Base-by-base conservation (phyloP, 2,888 invertebrate species). In the Ochropleura plecta region DNA sequence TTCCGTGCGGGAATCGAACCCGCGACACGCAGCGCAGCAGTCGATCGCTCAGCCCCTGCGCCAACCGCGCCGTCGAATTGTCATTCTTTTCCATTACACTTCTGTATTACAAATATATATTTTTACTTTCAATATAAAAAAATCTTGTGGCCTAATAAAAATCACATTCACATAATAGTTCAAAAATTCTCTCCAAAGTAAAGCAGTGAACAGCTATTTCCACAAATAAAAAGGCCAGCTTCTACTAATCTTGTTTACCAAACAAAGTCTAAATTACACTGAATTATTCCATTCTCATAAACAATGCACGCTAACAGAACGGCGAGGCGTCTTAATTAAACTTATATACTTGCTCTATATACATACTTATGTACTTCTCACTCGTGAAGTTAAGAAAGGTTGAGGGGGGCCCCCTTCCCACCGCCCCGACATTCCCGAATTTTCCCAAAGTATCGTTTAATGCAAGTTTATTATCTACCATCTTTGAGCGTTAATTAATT, bases 331-430 rank as follows among this genome's bases (percentile, higher is more conserved):
- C 93, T 94, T 95, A 95, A 94, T 95, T 94, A 94, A 94, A 94
- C 90, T 71, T 76, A 76, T 76, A 51, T 76, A 76, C 78, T 94
- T 93, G 91, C 95, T 96, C 96, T 95, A 94, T 96, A 94, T 93
- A 94, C 91, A 93, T 96, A 94, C 91, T 93, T 96, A 94, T 94
- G 87, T 94, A 93, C 94, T 95, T 95, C 95, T 95, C 95, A 94
- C 95, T 94, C 91, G 93, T 92, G 91, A 96, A 96, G 94, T 96
- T 95, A 95, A 92, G 94, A 94, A 94, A 95, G 95, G 95, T 95
- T 95, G 94, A 91, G 90, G 92, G 85, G 85, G 90, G 18, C 1
- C 88, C 91, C 88, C 89, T 89, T 88, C 88, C 90, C 70, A 70
- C 83, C 81, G 12, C 67, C 85, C 84, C 83, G 88, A 85, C 93